Base-by-base conservation (phyloP, 2,797 vertebrate species). In the Botia kubotai region DNA sequence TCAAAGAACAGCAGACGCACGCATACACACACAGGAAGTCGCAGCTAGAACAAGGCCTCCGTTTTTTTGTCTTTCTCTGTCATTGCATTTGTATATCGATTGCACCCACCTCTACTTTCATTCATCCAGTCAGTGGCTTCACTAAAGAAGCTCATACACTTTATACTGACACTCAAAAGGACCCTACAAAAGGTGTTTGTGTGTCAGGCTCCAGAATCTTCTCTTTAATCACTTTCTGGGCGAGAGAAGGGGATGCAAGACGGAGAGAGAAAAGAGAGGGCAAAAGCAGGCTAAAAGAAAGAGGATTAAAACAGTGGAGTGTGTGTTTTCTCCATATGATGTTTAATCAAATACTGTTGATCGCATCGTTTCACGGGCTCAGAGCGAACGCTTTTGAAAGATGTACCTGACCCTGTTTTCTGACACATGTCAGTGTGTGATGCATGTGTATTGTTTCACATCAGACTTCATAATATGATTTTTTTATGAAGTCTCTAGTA, bases 111-210 rank as follows among this genome's bases (percentile, higher is more conserved):
- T 79, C 62, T 76, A 29, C 60, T 79, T 62, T 82, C 33, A 84
- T 72, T 79, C 71, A 72, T 82, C 62, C 55, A 84, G 55, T 86
- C 87, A 60, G 83, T 81, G 80, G 75, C 82, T 77, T 87, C 79
- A 87, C 79, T 83, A 84, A 19, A 78, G 71, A 87, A 79, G 76
- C 77, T 72, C 57, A 26, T 78, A 72, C 72, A 74, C 85, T 83
- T 86, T 86, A 84, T 84, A 86, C 70, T 66, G 75, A 81, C 88
- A 86, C 85, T 66, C 86, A 84, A 88, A 86, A 77, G 36, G 29
- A 79, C 21, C 62, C 29, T 46, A 82, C 86, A 83, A 86, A 91
- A 89, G 83, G 85, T 82, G 80, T 82, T 73, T 80, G 76, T 63
- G 77, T 82, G 75, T 81, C 81, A 86, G 72, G 74, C 72, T 63